These are phyloP conservation scores for Muntiacus muntjak DNA, from an alignment of 2,113 vertebrate species.

Conservation along the genomic window DNA sequence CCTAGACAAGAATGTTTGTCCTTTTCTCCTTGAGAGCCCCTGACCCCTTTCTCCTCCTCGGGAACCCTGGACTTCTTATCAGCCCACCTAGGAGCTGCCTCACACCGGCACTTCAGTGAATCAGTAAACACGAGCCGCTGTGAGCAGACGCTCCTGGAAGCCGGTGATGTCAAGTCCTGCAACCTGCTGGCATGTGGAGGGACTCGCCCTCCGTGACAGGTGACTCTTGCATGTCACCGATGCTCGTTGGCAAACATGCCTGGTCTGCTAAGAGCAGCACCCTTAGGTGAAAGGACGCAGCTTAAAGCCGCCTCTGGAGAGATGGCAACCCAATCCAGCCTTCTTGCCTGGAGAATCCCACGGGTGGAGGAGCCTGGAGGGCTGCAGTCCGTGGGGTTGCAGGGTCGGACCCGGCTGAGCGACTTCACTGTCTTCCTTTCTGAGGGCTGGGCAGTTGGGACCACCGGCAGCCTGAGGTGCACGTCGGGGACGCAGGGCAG, in stretches of 20 bases:
- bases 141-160: too few species aligned
- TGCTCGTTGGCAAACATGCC: neutral
- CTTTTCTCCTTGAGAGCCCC: neutral
- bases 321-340: neutral
- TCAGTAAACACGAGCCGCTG: rapidly evolving
- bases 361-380: neutral
- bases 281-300: neutral
- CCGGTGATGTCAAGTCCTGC: neutral
- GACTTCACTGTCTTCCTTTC: neutral
- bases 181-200: neutral
- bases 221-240: neutral
- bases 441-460: rapidly evolving
- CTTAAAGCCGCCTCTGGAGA: neutral
- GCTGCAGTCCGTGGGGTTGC: rapidly evolving
- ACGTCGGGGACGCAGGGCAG: rapidly evolving
- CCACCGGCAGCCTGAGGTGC: too few species aligned
- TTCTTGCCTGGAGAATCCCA: neutral
- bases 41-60: neutral
- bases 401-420: neutral
- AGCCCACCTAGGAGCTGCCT: neutral
- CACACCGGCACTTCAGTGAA: neutral
- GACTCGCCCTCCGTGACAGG: neutral
- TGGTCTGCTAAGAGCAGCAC: neutral
- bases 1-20: neutral
- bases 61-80: neutral